These are phyloP conservation scores for Atta cephalotes DNA, from an alignment of 1,140 invertebrate genomes.

Conservation along the genomic window DNA sequence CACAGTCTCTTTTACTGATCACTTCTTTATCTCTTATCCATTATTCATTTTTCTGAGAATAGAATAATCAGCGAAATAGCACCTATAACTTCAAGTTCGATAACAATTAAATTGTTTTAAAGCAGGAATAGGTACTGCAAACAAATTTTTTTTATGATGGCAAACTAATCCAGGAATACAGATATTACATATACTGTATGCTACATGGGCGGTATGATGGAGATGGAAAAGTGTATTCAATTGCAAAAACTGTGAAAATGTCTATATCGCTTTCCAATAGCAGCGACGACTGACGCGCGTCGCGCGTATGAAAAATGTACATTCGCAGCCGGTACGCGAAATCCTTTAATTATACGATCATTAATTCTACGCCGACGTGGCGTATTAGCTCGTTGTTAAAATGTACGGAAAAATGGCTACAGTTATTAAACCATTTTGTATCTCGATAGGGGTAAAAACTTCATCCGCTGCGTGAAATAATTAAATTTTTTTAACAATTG, in stretches of 20 bases:
- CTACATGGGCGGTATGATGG: constrained; percentile 3
- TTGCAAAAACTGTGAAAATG: constrained; percentile 64
- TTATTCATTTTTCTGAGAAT: neutral
- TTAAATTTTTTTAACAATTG: constrained; percentile 29
- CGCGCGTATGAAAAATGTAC: constrained; percentile 63
- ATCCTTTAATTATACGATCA: constrained; percentile 50
- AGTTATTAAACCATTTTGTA: constrained; percentile 61
- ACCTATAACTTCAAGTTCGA: neutral
- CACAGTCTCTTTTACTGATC: neutral
- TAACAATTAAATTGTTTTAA: constrained; percentile 17
- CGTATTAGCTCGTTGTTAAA: constrained; percentile 63
- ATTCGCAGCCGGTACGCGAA: constrained; percentile 14
- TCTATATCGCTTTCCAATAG: constrained; percentile 72
- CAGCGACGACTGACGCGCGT: constrained; percentile 60
- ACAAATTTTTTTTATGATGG: neutral
- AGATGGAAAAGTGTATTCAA: constrained; percentile 53
- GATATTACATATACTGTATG: constrained; percentile 10
- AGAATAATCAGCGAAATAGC: neutral
- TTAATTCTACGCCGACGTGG: constrained; percentile 56
- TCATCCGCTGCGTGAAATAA: neutral
- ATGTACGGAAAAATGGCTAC: constrained; percentile 55
- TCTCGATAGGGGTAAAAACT: constrained; percentile 31
- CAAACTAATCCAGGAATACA: constrained; percentile 26
- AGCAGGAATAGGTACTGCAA: neutral
- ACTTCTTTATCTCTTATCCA: neutral